Base-by-base conservation (phyloP, 2,888 invertebrate genomes). In the Polydrusus tereticollis region DNA sequence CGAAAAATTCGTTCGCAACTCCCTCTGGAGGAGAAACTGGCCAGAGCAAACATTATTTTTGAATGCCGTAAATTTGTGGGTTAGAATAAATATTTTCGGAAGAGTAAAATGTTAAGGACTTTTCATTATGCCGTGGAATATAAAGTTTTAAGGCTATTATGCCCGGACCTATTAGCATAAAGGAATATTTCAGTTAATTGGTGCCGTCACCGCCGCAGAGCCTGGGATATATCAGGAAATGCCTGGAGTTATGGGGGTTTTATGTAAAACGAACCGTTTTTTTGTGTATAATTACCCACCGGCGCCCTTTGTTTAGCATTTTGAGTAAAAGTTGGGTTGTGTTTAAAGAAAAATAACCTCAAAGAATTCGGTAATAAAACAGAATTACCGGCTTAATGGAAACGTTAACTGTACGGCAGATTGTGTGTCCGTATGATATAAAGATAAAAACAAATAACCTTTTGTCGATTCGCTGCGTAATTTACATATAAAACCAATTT, bases 51-150 rank as follows among this genome's bases (percentile, higher is more conserved):
- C 85, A 85, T 85, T 85, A 85, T 85, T 86, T 86, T 85, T 82
- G 85, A 83, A 83, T 83, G 85, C 84, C 85, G 84, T 85, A 86
- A 86, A 86, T 85, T 86, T 84, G 83, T 84, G 83, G 84, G 81
- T 83, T 81, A 85, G 84, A 85, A 85, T 85, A 86, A 86, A 86
- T 85, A 86, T 86, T 86, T 86, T 86, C 83, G 83, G 84, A 85
- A 85, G 84, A 85, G 85, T 83, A 84, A 84, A 85, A 85, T 84
- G 85, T 84, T 85, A 86, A 86, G 86, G 85, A 85, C 85, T 85
- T 86, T 85, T 83, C 84, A 86, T 85, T 85, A 85, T 85, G 81
- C 83, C 79, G 83, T 80, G 79, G 84, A 82, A 82, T 83, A 83
- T 83, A 84, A 84, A 85, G 83, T 84, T 85, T 85, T 84, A 84